phyloP scores from a whole-genome alignment of 2,888 invertebrate genomes.

The Megaustenia siamemsis region DNA sequence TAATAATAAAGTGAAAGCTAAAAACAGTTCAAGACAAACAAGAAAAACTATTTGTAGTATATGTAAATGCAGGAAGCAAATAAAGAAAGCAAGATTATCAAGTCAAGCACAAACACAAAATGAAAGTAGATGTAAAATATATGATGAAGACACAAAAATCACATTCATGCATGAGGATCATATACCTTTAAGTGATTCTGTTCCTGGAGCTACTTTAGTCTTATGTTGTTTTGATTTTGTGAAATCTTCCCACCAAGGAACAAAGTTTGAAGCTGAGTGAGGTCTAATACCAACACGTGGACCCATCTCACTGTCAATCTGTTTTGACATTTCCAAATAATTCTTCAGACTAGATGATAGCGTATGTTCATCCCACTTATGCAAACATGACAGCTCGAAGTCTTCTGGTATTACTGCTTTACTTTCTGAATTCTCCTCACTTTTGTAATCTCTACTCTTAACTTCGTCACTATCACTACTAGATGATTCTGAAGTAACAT shows the following conservation, averaged over 20 bases:
- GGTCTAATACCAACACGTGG: background rate
- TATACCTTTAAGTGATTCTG: background rate
- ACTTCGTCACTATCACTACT: background rate
- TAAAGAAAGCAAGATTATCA: too few relatives aligned
- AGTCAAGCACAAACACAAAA: too few relatives aligned
- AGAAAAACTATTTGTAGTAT: too few relatives aligned
- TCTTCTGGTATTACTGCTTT: background rate
- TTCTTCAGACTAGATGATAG: conserved; percentile 1
- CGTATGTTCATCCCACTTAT: background rate
- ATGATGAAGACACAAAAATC: too few relatives aligned
- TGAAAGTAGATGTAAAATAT: too few relatives aligned
- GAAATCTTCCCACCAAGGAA: conserved; percentile 38
- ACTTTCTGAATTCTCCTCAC: background rate
- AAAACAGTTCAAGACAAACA: too few relatives aligned
- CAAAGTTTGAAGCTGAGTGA: background rate
- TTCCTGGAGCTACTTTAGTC: background rate
- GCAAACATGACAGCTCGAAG: conserved; percentile 30
- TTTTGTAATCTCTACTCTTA: background rate
- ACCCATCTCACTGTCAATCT: background rate
- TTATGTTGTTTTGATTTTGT: background rate
- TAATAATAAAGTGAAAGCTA: too few relatives aligned
- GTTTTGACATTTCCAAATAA: background rate
- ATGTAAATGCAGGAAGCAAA: too few relatives aligned
- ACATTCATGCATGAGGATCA: too few relatives aligned
- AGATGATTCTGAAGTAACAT: background rate